A percentile compares a stretch with the other conserved stretches of the same genome.
These are phyloP conservation scores for Sycophila sp. DNA, from an alignment of 1,140 invertebrate genomes.

Conservation along the genomic window DNA sequence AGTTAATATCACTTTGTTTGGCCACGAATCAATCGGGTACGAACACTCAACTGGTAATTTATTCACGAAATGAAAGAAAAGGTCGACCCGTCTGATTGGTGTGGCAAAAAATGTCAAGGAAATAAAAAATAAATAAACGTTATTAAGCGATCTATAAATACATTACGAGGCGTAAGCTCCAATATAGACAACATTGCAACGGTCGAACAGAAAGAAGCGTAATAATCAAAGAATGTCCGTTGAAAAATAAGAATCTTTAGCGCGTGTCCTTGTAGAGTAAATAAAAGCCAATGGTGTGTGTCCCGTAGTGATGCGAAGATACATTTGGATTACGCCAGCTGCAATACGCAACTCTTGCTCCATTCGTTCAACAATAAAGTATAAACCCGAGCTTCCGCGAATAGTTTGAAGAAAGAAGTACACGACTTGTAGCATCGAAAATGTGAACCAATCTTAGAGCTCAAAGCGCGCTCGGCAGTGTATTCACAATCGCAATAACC, in stretches of 20 bases:
- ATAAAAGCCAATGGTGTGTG: conserved; percentile 45
- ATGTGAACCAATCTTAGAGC: too few relatives aligned
- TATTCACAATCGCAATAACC: conserved; percentile 65
- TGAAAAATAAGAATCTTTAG: conserved; percentile 44
- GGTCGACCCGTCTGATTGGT: not conserved
- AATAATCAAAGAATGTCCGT: conserved; percentile 45
- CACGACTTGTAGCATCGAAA: too few relatives aligned
- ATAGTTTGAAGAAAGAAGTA: too few relatives aligned
- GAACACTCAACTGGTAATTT: not conserved
- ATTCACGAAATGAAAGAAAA: not conserved
- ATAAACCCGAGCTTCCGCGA: not conserved
- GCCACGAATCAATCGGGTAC: conserved; percentile 19
- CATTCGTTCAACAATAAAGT: not conserved
- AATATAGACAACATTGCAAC: conserved; percentile 61
- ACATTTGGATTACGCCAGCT: conserved; percentile 44
- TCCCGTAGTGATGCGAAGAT: conserved; percentile 44
- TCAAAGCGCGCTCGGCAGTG: conserved; percentile 65
- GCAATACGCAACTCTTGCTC: too few relatives aligned
- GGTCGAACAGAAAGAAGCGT: conserved; percentile 57
- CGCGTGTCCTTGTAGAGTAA: conserved; percentile 40
- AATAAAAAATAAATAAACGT: conserved; percentile 46
- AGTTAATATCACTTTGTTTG: conserved; percentile 20
- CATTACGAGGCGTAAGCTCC: conserved; percentile 65
- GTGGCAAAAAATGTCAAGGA: conserved; percentile 30
- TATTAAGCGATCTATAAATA: conserved; percentile 65